A percentile compares a stretch with the other conserved stretches of the same genome.
These are phyloP conservation scores for Caenorhabditis auriculariae DNA, from an alignment of 2,888 invertebrate genomes.

Conservation along the genomic window DNA sequence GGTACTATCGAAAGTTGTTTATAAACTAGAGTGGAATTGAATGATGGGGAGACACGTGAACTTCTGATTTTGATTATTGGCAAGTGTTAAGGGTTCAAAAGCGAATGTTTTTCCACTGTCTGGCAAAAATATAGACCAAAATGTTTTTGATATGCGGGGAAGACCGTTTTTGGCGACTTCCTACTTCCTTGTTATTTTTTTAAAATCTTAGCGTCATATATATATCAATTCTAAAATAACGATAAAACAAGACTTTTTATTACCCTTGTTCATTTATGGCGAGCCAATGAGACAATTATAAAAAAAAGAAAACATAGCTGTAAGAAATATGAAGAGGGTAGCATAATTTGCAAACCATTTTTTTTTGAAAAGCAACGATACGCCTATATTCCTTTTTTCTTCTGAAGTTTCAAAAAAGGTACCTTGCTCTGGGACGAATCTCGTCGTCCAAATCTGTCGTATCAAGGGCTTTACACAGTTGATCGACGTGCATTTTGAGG, in stretches of 20 bases:
- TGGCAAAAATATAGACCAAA: too few species aligned
- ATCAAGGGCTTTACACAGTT: conserved; percentile 45
- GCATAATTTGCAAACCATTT: background rate
- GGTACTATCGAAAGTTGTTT: background rate
- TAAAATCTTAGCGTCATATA: too few species aligned
- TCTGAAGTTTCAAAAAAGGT: background rate
- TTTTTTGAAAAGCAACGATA: background rate
- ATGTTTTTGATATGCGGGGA: too few species aligned
- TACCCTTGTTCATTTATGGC: too few species aligned
- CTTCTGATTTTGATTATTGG: background rate
- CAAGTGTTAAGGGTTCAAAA: too few species aligned
- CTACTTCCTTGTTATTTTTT: too few species aligned
- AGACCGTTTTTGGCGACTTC: too few species aligned
- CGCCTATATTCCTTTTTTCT: background rate
- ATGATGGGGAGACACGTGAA: background rate
- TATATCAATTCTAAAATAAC: too few species aligned
- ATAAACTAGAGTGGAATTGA: background rate
- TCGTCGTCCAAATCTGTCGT: conserved; percentile 46
- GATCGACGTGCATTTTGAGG: conserved; percentile 50
- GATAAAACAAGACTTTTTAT: too few species aligned
- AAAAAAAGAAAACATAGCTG: background rate
- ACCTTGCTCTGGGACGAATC: conserved; percentile 40
- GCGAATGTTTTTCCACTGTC: too few species aligned
- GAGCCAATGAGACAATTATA: too few species aligned
- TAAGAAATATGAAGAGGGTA: background rate